A percentile compares a stretch with the other conserved stretches of the same genome.
Conservation (phyloP, 2,797 vertebrate genomes). For the Spinus pinus region DNA sequence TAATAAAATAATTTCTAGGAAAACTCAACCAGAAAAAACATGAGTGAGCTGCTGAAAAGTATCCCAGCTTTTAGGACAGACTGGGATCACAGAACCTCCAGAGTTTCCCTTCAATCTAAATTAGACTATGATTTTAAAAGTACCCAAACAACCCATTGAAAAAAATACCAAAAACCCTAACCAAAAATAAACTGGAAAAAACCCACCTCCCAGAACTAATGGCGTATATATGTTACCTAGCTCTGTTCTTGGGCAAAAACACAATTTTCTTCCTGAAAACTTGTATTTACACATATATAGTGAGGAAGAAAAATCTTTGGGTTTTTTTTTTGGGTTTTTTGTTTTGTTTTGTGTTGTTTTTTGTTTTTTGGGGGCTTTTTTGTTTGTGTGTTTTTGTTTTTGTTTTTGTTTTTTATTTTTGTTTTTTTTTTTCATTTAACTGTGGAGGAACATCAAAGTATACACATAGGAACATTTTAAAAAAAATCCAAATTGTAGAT, state of each 20-base stretch:
- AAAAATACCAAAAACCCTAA: neutral
- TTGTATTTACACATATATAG: neutral
- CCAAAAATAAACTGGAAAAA: neutral
- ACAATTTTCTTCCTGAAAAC: neutral
- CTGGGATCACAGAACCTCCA: neutral
- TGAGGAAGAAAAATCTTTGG: neutral
- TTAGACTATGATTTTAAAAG: neutral
- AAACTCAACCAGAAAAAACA: neutral
- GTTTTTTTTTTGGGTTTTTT: too few relatives aligned
- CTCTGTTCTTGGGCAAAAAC: neutral
- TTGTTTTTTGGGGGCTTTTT: too few relatives aligned
- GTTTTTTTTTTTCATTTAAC: neutral
- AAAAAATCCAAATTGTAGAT: neutral
- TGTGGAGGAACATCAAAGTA: neutral
- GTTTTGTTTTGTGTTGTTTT: too few relatives aligned
- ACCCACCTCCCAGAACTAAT: neutral
- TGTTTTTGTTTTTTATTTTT: too few relatives aligned
- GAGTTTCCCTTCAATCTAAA: neutral
- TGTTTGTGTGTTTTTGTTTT: too few relatives aligned
- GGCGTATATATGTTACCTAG: accelerated
- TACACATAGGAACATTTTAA: neutral
- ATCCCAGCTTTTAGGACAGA: neutral
- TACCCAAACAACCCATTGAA: neutral
- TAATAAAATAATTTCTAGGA: neutral
- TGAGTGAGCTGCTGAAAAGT: neutral